Evolutionary conservation across 2,797 vertebrate species (phyloP), one percentile per base, ranked within the genome.

Genomic region (Gobio occitaniae): DNA sequence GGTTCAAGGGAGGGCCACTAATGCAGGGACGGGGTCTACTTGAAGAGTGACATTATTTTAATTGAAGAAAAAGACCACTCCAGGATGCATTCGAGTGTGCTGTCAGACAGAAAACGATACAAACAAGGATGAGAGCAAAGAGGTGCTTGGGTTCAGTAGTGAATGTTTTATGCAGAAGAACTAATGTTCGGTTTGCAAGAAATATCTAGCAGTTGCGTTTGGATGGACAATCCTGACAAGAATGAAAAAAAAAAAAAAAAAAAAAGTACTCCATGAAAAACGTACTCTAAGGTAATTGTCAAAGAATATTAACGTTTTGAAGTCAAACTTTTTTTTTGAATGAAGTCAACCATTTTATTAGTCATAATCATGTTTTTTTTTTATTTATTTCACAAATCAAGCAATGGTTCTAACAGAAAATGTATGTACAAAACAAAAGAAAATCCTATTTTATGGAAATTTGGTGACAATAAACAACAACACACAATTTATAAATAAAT

Each of bases 51-150:
- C 82, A 77, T 88, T 82, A 80, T 88, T 81, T 87, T 89, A 86
- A 88, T 89, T 90, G 84, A 72, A 71, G 65, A 75, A 87, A 89
- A 83, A 86, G 79, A 76, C 75, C 38, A 80, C 86, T 88, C 66
- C 71, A 72, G 36, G 59, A 79, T 44, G 75, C 76, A 80, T 25
- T 71, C 21, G 11, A 86, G 71, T 80, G 84, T 81, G 61, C 12
- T 71, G 69, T 88, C 59, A 75, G 79, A 86, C 50, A 75, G 83
- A 80, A 75, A 85, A 72, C 12, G 25, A 76, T 75, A 80, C 82
- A 78, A 85, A 85, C 52, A 56, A 17, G 19, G 52, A 65, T 77
- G 36, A 61, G n/a, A 70, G 83, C 21, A 74, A 59, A 76, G 38
- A 66, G 44, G 52, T 32, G 61, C 48, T 63, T 41, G 15, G n/a